Base-by-base conservation (phyloP, 2,797 vertebrate genomes). In the Hylomyscus alleni region DNA sequence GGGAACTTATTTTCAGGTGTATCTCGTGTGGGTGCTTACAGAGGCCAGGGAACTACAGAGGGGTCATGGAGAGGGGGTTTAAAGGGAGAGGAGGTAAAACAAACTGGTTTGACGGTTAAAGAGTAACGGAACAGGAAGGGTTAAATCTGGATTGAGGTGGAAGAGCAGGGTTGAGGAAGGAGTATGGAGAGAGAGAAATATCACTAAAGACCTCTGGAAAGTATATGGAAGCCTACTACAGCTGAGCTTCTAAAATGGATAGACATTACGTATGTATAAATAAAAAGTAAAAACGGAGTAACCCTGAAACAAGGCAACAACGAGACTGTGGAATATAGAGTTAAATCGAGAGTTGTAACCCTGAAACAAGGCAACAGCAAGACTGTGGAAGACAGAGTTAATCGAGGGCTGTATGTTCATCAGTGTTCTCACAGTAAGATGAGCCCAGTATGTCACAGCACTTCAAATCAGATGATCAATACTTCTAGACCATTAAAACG, bases 391-490 rank as follows among this genome's bases (percentile, higher is more conserved):
- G 14, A 34, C 24, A 95, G 7, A 90, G 84, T 90, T 67, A 97
- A 69, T 44, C 7, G 75, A 92, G 72, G 94, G 22, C 44, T 56
- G 17, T 82, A 54, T 91, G 12, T 62, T 81, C 62, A 86, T 76
- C 82, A 67, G 44, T 37, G 90, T 95, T 65, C 82, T 85, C 92
- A 90, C 90, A 93, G 69, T 82, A 72, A 93, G 44, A 94, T n/a
- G n/a, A 85, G 14, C n/a, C 31, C 56, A 52, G 65, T 31, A 67
- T 73, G 31, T 9, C 19, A 85, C 0, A 44, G 4, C 5, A 75
- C 52, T 86, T 47, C 34, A 44, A 47, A 47, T 54, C 56, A 96
- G 91, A 91, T 22, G 6, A 93, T 93, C 31, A 92, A 19, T 72
- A 90, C 5, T 96, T 50, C 15, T 47, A 97, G 58, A 76, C 11